Conservation (phyloP, 2,888 invertebrate species). For the Rotaria macrura region DNA sequence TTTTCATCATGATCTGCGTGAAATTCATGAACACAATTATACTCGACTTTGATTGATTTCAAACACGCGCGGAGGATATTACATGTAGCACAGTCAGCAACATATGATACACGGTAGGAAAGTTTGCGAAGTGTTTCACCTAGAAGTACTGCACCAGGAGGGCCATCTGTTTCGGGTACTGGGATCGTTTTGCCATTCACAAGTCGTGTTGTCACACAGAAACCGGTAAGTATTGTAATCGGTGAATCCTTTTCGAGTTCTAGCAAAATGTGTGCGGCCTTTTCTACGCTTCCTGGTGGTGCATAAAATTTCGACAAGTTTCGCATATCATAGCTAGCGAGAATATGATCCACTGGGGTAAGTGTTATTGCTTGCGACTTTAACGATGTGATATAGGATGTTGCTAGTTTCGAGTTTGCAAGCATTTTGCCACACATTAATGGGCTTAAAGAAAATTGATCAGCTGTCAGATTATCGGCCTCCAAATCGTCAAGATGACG, state of each 20-base stretch:
- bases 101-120: background rate
- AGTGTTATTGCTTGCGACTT: background rate
- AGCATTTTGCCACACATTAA: too few relatives aligned
- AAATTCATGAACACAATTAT: background rate
- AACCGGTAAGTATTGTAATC: background rate
- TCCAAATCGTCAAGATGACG: too few relatives aligned
- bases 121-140: background rate
- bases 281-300: background rate
- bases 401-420: too few relatives aligned
- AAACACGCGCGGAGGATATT: background rate
- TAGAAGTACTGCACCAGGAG: background rate
- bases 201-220: background rate
- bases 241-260: background rate
- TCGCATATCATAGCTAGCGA: background rate
- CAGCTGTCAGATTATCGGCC: too few relatives aligned
- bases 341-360: background rate
- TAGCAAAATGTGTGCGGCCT: background rate
- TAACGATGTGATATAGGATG: too few relatives aligned
- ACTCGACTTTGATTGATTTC: background rate
- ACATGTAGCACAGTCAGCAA: background rate
- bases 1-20: background rate
- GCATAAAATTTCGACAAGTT: background rate
- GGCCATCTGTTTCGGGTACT: background rate
- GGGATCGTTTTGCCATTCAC: background rate
- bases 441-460: too few relatives aligned